Conservation (phyloP, 1,140 invertebrate species). For the Plodia interpunctella region DNA sequence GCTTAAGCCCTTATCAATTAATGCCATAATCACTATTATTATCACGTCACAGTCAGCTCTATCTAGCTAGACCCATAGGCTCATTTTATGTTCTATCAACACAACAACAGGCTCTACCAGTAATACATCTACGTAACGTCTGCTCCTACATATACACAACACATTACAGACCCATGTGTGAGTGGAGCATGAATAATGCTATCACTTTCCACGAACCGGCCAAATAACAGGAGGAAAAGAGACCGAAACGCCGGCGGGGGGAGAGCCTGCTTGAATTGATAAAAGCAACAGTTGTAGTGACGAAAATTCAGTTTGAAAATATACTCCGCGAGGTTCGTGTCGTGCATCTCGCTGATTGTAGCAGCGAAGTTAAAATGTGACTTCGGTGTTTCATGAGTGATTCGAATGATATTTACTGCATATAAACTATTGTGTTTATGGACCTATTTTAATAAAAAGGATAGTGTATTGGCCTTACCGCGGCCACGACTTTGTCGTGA, state of each 20-base stretch:
- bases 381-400: slow-evolving; percentile 54
- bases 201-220: slow-evolving; percentile 39
- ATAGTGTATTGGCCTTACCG: slow-evolving; percentile 8
- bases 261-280: slow-evolving; percentile 59
- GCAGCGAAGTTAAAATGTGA: slow-evolving; percentile 66
- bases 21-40: slow-evolving; percentile 4
- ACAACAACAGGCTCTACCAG: slow-evolving; percentile 34
- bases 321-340: slow-evolving; percentile 40
- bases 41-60: not conserved
- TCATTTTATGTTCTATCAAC: slow-evolving; percentile 11
- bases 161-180: slow-evolving; percentile 19
- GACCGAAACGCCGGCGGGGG: slow-evolving; percentile 44
- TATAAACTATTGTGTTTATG: slow-evolving; percentile 30
- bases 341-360: slow-evolving; percentile 25
- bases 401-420: slow-evolving; percentile 38
- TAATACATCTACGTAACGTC: slow-evolving; percentile 37
- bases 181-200: slow-evolving; percentile 31
- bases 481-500: slow-evolving; percentile 36
- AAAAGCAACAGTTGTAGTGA: slow-evolving; percentile 69
- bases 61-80: not conserved
- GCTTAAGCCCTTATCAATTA: slow-evolving; percentile 3
- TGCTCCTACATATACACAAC: slow-evolving; percentile 35
- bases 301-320: slow-evolving; percentile 66
- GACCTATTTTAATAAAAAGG: not conserved
- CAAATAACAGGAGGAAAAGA: slow-evolving; percentile 39